Percentiles rank a stretch among this genome's conserved stretches.
phyloP scores from a whole-genome alignment of 2,113 vertebrate genomes.

The Grantiella picta region DNA sequence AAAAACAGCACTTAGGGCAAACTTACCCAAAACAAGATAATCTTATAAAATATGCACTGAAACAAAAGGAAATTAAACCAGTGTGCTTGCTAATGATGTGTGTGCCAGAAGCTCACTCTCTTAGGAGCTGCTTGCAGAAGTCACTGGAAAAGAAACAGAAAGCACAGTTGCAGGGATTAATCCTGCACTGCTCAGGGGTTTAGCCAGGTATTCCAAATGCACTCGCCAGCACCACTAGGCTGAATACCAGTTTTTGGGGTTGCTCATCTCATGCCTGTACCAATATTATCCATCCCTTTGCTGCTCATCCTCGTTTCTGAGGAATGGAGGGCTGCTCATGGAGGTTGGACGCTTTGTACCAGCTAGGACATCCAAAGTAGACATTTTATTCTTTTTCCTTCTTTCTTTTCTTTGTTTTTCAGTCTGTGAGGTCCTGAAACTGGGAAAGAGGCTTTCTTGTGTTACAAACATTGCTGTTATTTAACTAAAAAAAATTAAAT shows the following conservation, averaged over 20 bases:
- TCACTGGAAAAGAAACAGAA: background rate
- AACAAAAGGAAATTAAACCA: background rate
- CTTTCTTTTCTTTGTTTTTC: background rate
- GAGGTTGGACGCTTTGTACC: background rate
- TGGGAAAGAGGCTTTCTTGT: background rate
- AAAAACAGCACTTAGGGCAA: background rate
- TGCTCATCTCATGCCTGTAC: background rate
- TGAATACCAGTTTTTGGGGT: background rate
- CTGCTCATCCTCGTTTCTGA: accelerated
- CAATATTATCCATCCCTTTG: background rate
- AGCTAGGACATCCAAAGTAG: background rate
- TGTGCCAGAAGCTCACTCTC: background rate
- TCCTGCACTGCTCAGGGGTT: background rate
- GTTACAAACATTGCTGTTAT: background rate
- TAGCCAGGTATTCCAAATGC: background rate
- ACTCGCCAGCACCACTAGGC: background rate
- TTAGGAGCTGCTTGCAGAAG: background rate
- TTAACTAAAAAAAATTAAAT: background rate
- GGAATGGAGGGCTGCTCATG: background rate
- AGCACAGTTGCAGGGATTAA: background rate
- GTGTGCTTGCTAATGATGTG: background rate
- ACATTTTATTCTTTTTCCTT: background rate
- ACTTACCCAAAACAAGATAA: background rate
- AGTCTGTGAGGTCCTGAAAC: background rate
- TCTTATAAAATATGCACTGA: background rate